phyloP scores from a whole-genome alignment of 2,113 vertebrate species.

The Tinamus guttatus region DNA sequence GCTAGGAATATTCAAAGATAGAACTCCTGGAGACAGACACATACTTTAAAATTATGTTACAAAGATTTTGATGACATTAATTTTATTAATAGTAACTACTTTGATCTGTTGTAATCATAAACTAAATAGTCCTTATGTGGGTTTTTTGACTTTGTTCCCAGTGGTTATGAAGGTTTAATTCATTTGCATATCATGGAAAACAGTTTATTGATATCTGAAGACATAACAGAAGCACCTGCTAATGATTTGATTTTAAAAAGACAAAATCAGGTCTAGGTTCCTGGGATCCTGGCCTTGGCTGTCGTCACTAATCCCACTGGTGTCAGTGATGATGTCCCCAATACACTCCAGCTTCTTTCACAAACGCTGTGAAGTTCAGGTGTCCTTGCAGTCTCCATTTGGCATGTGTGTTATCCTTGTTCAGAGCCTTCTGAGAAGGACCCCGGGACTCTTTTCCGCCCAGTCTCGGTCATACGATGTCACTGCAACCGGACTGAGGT shows the following conservation, averaged over 20 bases:
- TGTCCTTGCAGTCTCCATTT: neutral
- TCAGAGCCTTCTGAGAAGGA: neutral
- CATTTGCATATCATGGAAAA: slow-evolving; percentile 47
- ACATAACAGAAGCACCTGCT: neutral
- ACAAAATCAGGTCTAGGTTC: neutral
- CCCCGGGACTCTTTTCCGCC: neutral
- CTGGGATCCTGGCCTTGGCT: neutral
- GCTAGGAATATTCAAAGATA: neutral
- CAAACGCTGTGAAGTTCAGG: neutral
- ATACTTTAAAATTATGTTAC: neutral
- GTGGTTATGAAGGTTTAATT: neutral
- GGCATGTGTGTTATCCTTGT: neutral
- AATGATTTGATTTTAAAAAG: neutral
- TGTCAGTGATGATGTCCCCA: neutral
- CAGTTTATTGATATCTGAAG: neutral
- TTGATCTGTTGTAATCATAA: neutral
- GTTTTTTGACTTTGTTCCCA: slow-evolving; percentile 2
- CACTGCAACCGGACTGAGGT: neutral
- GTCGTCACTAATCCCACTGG: neutral
- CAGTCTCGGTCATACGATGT: neutral
- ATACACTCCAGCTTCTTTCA: neutral
- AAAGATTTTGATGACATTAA: neutral
- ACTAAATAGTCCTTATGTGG: neutral
- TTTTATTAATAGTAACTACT: neutral
- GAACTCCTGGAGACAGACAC: neutral